These are phyloP conservation scores for Zeuzera pyrina DNA, from an alignment of 2,888 invertebrate species.

Conservation along the genomic window DNA sequence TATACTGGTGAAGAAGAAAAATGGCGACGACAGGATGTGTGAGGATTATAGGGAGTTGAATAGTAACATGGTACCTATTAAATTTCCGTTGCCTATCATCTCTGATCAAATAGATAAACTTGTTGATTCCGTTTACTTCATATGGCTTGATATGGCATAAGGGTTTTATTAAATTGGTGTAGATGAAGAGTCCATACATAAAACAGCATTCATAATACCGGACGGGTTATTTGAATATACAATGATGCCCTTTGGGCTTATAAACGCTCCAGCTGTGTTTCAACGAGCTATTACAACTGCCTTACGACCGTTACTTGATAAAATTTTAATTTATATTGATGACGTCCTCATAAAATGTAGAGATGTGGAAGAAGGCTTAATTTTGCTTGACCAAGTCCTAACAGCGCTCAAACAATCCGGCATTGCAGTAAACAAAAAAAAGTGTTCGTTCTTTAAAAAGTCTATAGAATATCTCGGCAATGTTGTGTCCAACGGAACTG, in stretches of 20 bases:
- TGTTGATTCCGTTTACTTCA: neutral
- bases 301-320: neutral
- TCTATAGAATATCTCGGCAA: too few relatives aligned
- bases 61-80: too few relatives aligned
- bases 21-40: too few relatives aligned
- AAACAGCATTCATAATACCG: neutral
- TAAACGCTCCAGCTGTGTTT: too few relatives aligned
- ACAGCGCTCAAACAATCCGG: too few relatives aligned
- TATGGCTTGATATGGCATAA: neutral
- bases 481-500: conserved; percentile 1
- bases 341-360: conserved; percentile 1
- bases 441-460: too few relatives aligned
- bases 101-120: too few relatives aligned
- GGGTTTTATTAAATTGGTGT: neutral
- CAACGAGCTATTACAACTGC: conserved; percentile 2
- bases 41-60: too few relatives aligned
- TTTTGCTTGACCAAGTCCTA: conserved; percentile 1
- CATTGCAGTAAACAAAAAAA: too few relatives aligned
- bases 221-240: conserved; percentile 1
- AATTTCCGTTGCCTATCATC: too few relatives aligned
- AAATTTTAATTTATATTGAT: conserved; percentile 1
- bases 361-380: conserved; percentile 1
- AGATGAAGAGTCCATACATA: neutral
- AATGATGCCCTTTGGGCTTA: too few relatives aligned
- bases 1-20: too few relatives aligned